Evolutionary conservation across 2,888 invertebrate genomes (phyloP).

Genomic region (Acholoe squamosa): DNA sequence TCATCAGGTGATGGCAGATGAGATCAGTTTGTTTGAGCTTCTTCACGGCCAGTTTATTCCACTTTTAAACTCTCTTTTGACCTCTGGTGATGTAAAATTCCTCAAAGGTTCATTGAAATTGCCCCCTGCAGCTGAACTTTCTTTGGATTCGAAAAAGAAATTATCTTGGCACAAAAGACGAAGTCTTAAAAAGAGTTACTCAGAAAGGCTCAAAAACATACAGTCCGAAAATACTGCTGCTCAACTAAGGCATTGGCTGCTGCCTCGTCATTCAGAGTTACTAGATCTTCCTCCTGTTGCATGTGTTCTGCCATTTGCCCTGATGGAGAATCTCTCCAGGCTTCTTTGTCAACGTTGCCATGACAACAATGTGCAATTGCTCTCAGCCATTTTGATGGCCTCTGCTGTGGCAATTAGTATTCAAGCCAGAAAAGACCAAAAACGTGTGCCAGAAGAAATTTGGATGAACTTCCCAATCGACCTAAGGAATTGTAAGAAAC

Average conservation of each 20-base stretch:
- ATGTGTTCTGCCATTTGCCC: slow-evolving; percentile 31
- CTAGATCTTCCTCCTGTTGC: not conserved
- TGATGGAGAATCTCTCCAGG: not conserved
- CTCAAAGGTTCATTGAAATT: not conserved
- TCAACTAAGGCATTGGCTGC: not conserved
- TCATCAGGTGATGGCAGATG: slow-evolving; percentile 42
- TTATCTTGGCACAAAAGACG: not conserved
- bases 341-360: not conserved
- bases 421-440: not conserved
- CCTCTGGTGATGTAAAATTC: not conserved
- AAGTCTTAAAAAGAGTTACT: not conserved
- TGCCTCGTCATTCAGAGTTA: not conserved
- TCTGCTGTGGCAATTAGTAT: slow-evolving; percentile 1
- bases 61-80: not conserved
- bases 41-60: not conserved
- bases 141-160: not conserved
- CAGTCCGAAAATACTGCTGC: not conserved
- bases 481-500: not conserved
- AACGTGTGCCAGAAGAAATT: not conserved
- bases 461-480: not conserved
- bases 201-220: not conserved
- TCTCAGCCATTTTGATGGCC: not conserved
- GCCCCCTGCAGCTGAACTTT: not conserved
- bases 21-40: not conserved
- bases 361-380: slow-evolving; percentile 1